Evolutionary conservation across 1,140 invertebrate species (phyloP), one percentile per base, ranked within the genome.

Genomic region (Scylla paramamosain): DNA sequence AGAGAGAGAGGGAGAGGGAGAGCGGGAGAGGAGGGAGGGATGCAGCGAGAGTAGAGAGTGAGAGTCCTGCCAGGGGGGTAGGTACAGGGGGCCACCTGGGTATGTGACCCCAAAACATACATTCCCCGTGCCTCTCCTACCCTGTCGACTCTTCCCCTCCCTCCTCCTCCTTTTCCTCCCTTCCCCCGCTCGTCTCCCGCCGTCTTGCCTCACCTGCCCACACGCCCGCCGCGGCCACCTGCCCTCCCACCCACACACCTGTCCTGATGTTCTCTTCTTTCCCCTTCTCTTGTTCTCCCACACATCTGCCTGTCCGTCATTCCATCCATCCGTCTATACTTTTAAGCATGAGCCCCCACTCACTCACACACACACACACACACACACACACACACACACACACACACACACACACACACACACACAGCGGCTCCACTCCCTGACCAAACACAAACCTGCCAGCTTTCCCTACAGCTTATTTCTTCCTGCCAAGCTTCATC

Each of bases 91-190:
- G 39, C 25, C 45, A 31, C 39, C 48, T 46, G 86, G 86, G 86
- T 25, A 90, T 46, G 88, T 31, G 88, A 90, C 88, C 88, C 48
- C 88, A 46, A 90, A 90, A 90, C 88, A 90, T 52, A 90, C 88
- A 48, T 90, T 46, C 88, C 46, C 29, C 20, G 25, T 28, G 12
- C 16, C 52, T 59, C 52, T 59, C 52, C 39, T 39, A 39, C 39
- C 39, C 1, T 39, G 39, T 39, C 39, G 39, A 39, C 39, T 77
- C n/a, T n/a, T 20, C n/a, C 20, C n/a, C 88, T 2, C 31, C 32
- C 31, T 25, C 16, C 29, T 25, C 10, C 28, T 31, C 31, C 6
- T 59, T 4, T 8, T 20, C 52, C 10, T 59, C 52, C 52, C 2
- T 59, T 20, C 52, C 10, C 52, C 52, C 0, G 10, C 20, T 20